These are phyloP conservation scores for Tetrax tetrax DNA, from an alignment of 2,113 vertebrate genomes.

Conservation along the genomic window DNA sequence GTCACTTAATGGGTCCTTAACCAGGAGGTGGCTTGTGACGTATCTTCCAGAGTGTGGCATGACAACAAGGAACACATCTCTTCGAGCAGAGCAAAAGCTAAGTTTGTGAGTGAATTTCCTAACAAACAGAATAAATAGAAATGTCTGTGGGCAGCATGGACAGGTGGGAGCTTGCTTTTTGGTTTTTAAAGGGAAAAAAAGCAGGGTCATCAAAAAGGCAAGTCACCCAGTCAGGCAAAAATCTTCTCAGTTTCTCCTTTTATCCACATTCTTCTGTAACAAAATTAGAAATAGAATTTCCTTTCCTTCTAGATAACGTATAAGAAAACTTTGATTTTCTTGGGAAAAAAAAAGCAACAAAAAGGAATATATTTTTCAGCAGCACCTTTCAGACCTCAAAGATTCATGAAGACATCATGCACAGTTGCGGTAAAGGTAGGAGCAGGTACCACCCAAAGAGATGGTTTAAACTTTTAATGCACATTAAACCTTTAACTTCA, in stretches of 20 bases:
- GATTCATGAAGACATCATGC: background rate
- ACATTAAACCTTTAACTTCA: background rate
- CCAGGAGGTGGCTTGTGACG: background rate
- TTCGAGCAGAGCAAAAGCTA: background rate
- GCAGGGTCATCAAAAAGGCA: background rate
- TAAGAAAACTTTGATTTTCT: background rate
- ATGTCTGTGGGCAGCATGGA: background rate
- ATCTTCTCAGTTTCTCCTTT: background rate
- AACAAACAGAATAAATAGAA: background rate
- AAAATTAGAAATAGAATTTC: background rate
- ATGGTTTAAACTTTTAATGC: background rate
- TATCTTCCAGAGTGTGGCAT: background rate
- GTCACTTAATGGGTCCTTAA: background rate
- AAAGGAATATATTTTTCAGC: background rate
- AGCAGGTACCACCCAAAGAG: background rate
- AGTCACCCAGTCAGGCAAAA: background rate
- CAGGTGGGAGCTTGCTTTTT: background rate
- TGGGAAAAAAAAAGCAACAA: background rate
- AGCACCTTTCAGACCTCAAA: background rate
- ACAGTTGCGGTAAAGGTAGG: background rate
- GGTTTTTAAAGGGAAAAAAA: background rate
- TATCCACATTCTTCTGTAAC: background rate
- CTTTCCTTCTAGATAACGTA: background rate
- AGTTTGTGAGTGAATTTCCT: background rate
- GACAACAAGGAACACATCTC: background rate